Percentiles rank a stretch among this genome's conserved stretches.
phyloP scores from a whole-genome alignment of 2,888 invertebrate genomes.

The Rhaphigaster nebulosa region DNA sequence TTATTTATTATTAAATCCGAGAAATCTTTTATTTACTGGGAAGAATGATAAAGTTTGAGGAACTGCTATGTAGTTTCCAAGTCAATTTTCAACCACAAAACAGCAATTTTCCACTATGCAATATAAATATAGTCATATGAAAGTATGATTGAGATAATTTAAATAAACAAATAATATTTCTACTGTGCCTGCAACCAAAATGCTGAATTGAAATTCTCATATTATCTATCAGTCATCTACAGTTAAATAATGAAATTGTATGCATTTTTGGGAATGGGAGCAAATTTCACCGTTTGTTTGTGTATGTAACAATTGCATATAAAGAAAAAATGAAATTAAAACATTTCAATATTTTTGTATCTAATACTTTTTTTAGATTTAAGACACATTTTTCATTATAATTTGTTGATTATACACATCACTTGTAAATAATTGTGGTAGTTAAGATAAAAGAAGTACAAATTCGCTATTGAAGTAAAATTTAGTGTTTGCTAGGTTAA shows the following conservation, averaged over 20 bases:
- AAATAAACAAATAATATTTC: conserved; percentile 1
- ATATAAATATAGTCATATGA: neutral
- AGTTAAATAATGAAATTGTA: neutral
- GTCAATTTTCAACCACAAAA: neutral
- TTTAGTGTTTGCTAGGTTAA: conserved; percentile 53
- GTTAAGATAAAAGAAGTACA: conserved; percentile 56
- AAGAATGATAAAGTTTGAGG: neutral
- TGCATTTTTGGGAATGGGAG: conserved; percentile 56
- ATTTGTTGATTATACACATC: conserved; percentile 47
- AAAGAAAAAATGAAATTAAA: conserved; percentile 43
- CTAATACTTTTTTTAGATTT: conserved; percentile 35
- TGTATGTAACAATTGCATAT: neutral
- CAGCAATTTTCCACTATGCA: neutral
- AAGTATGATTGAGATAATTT: neutral
- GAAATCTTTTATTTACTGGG: neutral
- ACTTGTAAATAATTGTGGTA: conserved; percentile 54
- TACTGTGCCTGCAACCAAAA: conserved; percentile 1
- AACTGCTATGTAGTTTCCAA: neutral
- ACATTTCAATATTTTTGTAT: conserved; percentile 49
- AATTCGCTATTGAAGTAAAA: conserved; percentile 51
- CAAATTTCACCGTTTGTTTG: conserved; percentile 51
- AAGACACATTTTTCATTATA: conserved; percentile 43
- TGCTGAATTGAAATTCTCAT: conserved; percentile 24
- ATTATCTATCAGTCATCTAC: neutral
- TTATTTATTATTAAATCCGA: neutral